These are phyloP conservation scores for Meteorus cinctellus DNA, from an alignment of 2,888 invertebrate genomes.

Conservation along the genomic window DNA sequence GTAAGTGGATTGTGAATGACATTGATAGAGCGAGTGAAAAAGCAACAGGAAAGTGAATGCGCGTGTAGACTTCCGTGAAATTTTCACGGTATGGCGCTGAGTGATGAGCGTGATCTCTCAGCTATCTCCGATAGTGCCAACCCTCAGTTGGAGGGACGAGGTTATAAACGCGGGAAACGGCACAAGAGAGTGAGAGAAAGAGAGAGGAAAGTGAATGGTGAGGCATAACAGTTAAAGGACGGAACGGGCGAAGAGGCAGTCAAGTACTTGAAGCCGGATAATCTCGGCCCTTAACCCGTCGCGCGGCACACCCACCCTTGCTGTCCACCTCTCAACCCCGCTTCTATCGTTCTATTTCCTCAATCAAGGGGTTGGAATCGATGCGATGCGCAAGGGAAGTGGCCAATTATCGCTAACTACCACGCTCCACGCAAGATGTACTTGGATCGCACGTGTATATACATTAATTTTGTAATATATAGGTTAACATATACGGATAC, in stretches of 20 bases:
- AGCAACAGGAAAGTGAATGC: neutral
- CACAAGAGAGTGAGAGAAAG: slow-evolving; percentile 11
- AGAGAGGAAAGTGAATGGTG: slow-evolving; percentile 34
- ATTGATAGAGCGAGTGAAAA: slow-evolving; percentile 9
- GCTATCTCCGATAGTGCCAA: slow-evolving; percentile 4
- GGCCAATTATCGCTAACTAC: slow-evolving; percentile 70
- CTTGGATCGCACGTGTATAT: slow-evolving; percentile 45
- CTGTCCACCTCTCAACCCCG: neutral
- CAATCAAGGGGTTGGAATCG: slow-evolving; percentile 66
- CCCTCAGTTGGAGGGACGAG: slow-evolving; percentile 45
- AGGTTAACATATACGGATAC: neutral
- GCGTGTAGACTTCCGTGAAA: neutral
- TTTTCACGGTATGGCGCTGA: neutral
- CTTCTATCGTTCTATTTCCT: slow-evolving; percentile 63
- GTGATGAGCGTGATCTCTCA: slow-evolving; percentile 7
- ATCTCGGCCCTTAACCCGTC: slow-evolving; percentile 61
- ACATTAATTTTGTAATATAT: slow-evolving; percentile 16
- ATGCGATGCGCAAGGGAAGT: slow-evolving; percentile 69
- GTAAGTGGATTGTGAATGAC: neutral
- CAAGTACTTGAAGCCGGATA: slow-evolving; percentile 57
- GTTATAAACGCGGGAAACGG: slow-evolving; percentile 48
- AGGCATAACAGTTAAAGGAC: slow-evolving; percentile 40
- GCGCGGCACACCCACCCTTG: slow-evolving; percentile 24
- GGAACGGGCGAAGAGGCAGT: slow-evolving; percentile 45
- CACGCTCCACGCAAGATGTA: slow-evolving; percentile 62